Conservation (phyloP, 92 coral and sea anemone genomes). For the Meandrina meandrites region DNA sequence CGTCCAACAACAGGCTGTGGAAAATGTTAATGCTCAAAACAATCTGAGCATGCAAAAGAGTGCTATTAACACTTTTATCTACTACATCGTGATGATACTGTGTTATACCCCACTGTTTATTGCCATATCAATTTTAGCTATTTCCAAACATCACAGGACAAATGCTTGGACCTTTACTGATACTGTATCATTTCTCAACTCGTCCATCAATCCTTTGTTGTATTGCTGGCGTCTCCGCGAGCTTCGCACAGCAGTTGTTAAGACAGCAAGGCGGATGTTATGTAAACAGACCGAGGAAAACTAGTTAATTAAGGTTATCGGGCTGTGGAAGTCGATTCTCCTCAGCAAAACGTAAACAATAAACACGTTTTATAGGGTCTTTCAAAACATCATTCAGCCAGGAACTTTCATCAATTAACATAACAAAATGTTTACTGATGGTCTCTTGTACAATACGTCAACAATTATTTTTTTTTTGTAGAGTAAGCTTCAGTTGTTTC, state of each 20-base stretch:
- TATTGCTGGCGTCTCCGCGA: constrained; percentile 11
- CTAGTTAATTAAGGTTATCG: not conserved
- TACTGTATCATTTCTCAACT: not conserved
- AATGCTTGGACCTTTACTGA: not conserved
- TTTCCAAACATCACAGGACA: not conserved
- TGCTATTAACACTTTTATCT: not conserved
- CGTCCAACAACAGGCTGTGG: not conserved
- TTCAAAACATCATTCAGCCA: too few species aligned
- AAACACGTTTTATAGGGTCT: too few species aligned
- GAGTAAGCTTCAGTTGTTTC: too few species aligned
- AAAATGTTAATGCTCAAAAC: not conserved
- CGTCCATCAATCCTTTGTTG: not conserved
- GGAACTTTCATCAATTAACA: too few species aligned
- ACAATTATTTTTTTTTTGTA: too few species aligned
- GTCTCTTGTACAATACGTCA: too few species aligned
- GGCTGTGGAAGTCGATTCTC: too few species aligned
- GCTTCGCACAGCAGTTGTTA: not conserved
- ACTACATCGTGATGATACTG: not conserved
- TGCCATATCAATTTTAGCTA: not conserved
- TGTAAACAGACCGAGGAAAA: not conserved
- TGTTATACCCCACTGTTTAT: constrained; percentile 15
- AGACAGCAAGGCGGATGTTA: not conserved
- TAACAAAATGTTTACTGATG: too few species aligned
- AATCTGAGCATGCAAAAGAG: not conserved
- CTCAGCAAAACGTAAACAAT: too few species aligned